Evolutionary conservation across 1,140 invertebrate species (phyloP), one percentile per base, ranked within the genome.

Genomic region (Drosophila orosa): DNA sequence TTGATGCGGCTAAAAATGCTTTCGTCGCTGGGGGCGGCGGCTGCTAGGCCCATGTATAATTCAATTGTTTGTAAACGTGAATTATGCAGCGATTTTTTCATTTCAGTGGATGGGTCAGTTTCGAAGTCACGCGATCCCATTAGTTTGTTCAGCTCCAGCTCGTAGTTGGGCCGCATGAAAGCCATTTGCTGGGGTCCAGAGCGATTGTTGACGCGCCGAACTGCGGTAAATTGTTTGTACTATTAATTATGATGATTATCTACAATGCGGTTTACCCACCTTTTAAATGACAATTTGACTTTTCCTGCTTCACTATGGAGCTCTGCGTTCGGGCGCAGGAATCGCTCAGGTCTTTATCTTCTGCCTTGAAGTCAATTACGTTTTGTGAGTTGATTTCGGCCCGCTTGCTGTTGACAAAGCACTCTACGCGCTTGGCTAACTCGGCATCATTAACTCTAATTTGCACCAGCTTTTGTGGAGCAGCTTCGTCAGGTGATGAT

Each of bases 281-380:
- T 94, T 94, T 95, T 19, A 96, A 92, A 90, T 95, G 95, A 84
- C 95, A 94, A 92, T 95, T 96, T 0, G 94, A 94, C 85, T 95
- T 94, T 78, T 95, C 94, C 55, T 93, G 92, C 74, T 94, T 93
- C 39, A 94, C 81, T 67, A 95, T 92, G 31, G 94, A 92, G n/a
- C 95, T 94, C 92, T 95, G 94, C 22, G 95, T 93, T 80, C 95
- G 92, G 7, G 95, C 95, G 92, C 95, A 96, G 78, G 90, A 92
- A 74, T 80, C 90, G 65, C 93, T 29, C 3, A 27, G 10, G 19
- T 42, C 91, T 45, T 54, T 42, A 10, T 67, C 63, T 17, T 48
- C 45, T n/a, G 50, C 31, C 31, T 89, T 95, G 91, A 95, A 96
- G 81, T 96, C 95, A 82, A 93, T 93, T 65, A 95, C 91, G 91